Evolutionary conservation across 2,888 invertebrate genomes (phyloP).

Genomic region (Scaptomyza parva): DNA sequence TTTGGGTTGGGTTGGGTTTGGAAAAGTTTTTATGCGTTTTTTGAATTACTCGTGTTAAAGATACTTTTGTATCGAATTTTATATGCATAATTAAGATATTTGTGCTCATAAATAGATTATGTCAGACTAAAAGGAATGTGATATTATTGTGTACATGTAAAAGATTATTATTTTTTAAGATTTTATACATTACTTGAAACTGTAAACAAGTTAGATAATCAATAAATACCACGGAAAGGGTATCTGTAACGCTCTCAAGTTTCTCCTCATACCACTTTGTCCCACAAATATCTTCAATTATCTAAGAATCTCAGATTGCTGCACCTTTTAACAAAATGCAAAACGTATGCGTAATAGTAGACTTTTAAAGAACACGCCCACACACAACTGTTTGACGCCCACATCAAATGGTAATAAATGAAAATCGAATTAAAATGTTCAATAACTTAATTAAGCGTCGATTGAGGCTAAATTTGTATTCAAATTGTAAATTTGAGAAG

Average conservation of each 20-base stretch:
- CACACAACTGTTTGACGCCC: constrained; percentile 17
- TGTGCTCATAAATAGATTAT: too few species aligned
- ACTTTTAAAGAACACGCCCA: constrained; percentile 19
- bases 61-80: not conserved
- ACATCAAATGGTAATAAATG: constrained; percentile 25
- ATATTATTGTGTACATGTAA: not conserved
- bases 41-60: not conserved
- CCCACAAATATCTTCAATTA: constrained; percentile 60
- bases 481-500: constrained; percentile 30
- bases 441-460: constrained; percentile 69
- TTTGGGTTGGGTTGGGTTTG: too few species aligned
- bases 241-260: not conserved
- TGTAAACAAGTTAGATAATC: too few species aligned
- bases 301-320: constrained; percentile 50
- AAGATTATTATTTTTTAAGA: too few species aligned
- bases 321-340: constrained; percentile 41
- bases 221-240: too few species aligned
- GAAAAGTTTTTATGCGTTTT: too few species aligned
- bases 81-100: not conserved
- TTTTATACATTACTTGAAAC: too few species aligned
- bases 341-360: constrained; percentile 40
- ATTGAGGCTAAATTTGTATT: constrained; percentile 47
- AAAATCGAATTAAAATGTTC: constrained; percentile 46
- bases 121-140: not conserved
- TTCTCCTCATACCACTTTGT: constrained; percentile 13